Percentiles rank a stretch among this genome's conserved stretches.
phyloP scores from a whole-genome alignment of 1,140 invertebrate species.

The Drosophila oshimai region DNA sequence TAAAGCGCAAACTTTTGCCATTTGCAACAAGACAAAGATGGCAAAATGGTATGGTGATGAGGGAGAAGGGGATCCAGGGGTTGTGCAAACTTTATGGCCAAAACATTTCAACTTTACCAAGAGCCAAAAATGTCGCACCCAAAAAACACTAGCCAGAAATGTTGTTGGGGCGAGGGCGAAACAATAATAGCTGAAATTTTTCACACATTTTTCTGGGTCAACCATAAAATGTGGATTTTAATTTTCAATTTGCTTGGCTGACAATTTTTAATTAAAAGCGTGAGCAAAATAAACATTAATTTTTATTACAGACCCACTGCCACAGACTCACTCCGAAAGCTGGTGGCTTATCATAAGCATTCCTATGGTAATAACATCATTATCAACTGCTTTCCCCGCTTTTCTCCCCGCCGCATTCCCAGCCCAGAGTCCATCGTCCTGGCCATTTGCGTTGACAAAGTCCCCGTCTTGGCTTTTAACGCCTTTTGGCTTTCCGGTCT shows the following conservation, averaged over 20 bases:
- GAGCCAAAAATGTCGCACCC: slow-evolving; percentile 38
- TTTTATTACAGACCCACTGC: slow-evolving; percentile 52
- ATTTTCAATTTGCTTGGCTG: slow-evolving; percentile 72
- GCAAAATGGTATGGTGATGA: neutral
- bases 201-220: slow-evolving; percentile 65
- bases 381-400: slow-evolving; percentile 47
- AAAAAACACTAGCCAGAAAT: slow-evolving; percentile 12
- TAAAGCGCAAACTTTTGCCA: slow-evolving; percentile 70
- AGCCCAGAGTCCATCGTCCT: neutral
- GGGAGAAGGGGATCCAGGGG: neutral
- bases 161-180: neutral
- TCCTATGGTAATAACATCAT: slow-evolving; percentile 78
- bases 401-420: no score
- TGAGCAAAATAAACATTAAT: slow-evolving; percentile 75
- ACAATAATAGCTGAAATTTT: slow-evolving; percentile 44
- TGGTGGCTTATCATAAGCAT: slow-evolving; percentile 61
- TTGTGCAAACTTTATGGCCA: slow-evolving; percentile 63
- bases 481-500: slow-evolving; percentile 51
- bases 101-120: slow-evolving; percentile 57
- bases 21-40: slow-evolving; percentile 59
- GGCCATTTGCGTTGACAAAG: slow-evolving; percentile 54
- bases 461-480: slow-evolving; percentile 61
- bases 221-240: slow-evolving; percentile 37
- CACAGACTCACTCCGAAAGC: neutral
- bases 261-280: slow-evolving; percentile 78